phyloP scores from a whole-genome alignment of 1,140 invertebrate species.

The Aporrectodea caliginosa region DNA sequence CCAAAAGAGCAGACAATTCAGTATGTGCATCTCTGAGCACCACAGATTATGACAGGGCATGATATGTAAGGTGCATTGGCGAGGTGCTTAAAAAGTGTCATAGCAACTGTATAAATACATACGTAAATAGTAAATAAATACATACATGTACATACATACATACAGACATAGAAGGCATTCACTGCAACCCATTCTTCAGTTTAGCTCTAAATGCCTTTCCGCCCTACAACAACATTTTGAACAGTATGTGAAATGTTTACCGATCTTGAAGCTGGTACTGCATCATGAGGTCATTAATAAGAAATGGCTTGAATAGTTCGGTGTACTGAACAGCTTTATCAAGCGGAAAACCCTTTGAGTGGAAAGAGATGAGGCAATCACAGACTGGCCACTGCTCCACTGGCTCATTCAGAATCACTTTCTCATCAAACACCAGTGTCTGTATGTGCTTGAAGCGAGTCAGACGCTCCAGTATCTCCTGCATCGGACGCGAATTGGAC shows the following conservation, averaged over 20 bases:
- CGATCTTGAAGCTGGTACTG: conserved; percentile 90
- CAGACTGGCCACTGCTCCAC: conserved; percentile 97
- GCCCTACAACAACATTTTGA: too few species aligned
- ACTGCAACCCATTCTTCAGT: too few species aligned
- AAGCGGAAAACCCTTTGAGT: conserved; percentile 95
- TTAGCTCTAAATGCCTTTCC: too few species aligned
- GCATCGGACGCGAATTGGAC: conserved; percentile 97
- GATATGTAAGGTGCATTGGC: too few species aligned
- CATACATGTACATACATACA: too few species aligned
- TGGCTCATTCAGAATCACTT: conserved; percentile 75
- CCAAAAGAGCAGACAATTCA: too few species aligned
- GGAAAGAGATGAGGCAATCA: conserved; percentile 97
- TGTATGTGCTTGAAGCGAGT: conserved; percentile 95
- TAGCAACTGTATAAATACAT: too few species aligned
- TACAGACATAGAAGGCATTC: too few species aligned
- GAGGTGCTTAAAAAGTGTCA: too few species aligned
- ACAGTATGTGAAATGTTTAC: conserved; percentile 40
- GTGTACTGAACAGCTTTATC: conserved; percentile 98
- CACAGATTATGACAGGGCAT: too few species aligned
- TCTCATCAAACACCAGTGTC: conserved; percentile 86
- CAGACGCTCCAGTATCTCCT: conserved; percentile 88
- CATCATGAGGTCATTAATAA: conserved; percentile 97
- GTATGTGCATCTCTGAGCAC: too few species aligned
- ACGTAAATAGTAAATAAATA: too few species aligned
- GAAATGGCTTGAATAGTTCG: conserved; percentile 86